A percentile compares a stretch with the other conserved stretches of the same genome.
Conservation (phyloP, 2,113 vertebrate species). For the Uropsilus gracilis region DNA sequence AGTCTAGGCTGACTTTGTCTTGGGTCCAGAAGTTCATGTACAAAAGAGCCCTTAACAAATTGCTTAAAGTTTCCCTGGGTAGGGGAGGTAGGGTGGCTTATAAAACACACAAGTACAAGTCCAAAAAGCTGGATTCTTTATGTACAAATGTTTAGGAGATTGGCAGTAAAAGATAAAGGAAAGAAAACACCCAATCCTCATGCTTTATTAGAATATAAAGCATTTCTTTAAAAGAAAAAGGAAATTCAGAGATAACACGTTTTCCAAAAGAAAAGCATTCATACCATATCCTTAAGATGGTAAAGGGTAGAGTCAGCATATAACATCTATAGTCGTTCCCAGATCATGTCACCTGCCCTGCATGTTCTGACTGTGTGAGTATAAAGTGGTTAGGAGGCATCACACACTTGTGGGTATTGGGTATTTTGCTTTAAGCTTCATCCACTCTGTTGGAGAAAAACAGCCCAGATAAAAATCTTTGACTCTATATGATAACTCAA, state of each 20-base stretch:
- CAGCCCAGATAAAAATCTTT: not conserved
- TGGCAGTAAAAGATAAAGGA: not conserved
- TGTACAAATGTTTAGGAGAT: not conserved
- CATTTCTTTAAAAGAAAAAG: not conserved
- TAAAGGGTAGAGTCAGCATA: not conserved
- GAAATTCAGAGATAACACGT: not conserved
- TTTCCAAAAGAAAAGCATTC: not conserved
- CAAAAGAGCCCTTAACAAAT: not conserved
- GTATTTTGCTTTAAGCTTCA: not conserved
- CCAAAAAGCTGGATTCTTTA: not conserved
- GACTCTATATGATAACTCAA: not conserved
- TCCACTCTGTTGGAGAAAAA: not conserved
- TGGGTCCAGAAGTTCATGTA: not conserved
- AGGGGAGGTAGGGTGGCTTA: no score
- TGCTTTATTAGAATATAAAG: not conserved
- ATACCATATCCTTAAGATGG: not conserved
- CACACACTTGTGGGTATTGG: not conserved
- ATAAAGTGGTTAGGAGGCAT: accelerated
- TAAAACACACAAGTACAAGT: not conserved
- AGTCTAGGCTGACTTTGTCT: not conserved
- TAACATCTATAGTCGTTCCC: not conserved
- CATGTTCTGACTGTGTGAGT: accelerated
- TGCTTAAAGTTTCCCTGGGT: not conserved
- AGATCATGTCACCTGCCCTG: accelerated
- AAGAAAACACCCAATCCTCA: not conserved